phyloP scores from a whole-genome alignment of 2,113 vertebrate genomes.

The Clarias batrachus region DNA sequence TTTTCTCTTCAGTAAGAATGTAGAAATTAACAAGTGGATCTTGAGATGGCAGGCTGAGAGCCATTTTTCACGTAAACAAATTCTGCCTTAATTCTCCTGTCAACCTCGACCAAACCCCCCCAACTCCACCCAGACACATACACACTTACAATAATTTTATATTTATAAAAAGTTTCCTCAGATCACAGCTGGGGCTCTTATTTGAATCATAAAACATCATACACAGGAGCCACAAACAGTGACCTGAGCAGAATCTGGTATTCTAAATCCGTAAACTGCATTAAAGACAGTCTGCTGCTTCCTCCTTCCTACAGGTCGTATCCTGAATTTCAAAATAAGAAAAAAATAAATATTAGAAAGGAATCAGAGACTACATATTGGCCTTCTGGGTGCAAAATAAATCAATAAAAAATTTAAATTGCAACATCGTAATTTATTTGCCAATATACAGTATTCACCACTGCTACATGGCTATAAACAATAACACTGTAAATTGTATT shows the following conservation, averaged over 20 bases:
- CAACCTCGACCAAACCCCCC: background rate
- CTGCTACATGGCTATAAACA: background rate
- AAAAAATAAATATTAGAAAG: background rate
- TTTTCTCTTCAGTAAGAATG: constrained; percentile 69
- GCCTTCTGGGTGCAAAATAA: background rate
- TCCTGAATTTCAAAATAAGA: background rate
- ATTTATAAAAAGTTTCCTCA: constrained; percentile 54
- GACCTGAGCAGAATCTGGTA: constrained; percentile 22
- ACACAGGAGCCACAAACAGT: constrained; percentile 30
- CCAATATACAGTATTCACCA: background rate
- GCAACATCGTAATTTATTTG: background rate
- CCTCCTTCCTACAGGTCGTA: constrained; percentile 2
- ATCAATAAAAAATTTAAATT: background rate
- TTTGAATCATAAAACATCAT: constrained; percentile 53
- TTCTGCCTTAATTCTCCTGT: constrained; percentile 54
- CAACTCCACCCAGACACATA: background rate
- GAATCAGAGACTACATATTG: background rate
- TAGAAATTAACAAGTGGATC: constrained; percentile 72
- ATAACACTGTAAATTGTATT: background rate
- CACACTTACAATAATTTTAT: too few species aligned
- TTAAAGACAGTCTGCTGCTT: constrained; percentile 33
- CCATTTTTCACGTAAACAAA: constrained; percentile 69
- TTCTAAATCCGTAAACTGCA: background rate
- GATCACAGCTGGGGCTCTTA: constrained; percentile 63
- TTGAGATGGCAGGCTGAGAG: constrained; percentile 60